Base-by-base conservation (phyloP, 2,888 invertebrate genomes). In the Dyspetes luteomarginatus region DNA sequence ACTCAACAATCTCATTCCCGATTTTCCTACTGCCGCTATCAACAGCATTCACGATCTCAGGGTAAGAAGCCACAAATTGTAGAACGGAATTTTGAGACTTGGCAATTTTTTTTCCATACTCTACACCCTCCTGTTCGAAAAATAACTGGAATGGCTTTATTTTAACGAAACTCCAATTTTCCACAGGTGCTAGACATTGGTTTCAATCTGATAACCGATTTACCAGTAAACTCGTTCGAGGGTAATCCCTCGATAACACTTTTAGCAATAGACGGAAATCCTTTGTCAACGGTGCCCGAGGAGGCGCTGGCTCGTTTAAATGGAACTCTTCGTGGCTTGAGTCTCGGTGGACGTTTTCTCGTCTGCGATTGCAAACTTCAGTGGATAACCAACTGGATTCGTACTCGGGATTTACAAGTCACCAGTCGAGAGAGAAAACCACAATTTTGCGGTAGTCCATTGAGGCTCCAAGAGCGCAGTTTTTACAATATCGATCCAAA, bases 361-460 rank as follows among this genome's bases (percentile, higher is more conserved):
- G 96, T 96, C 85, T 98, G 98, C 89, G 98, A 98, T 90, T 98
- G 98, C 91, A 95, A 96, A 76, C 92, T 98, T 60, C 94, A 95
- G 5, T 98, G 98, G 98, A 96, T 98, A 78, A 95, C 97, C 79
- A 96, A 97, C 89, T 98, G 98, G 98, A 97, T 98, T 85, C 94
- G 95, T 68, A 95, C 95, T 83, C 96, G 96, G 12, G 97, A 98
- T 90, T 93, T 98, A 48, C 98, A 98, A 94, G 97, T 98, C 19
- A 98, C 98, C 9, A 97, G 97, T 83, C 94, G 98, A 52, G 98
- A 98, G 92, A 94, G 97, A 86, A 97, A 97, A 92, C 98, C 98
- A 4, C 98, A 98, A 91, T 98, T 98, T 92, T 98, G 98, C 89
- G 98, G 97, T 12, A 95, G 95, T 85, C 98, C 98, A 0, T 93